Base-by-base conservation (phyloP, 2,888 invertebrate genomes). In the Diarsia brunnea region DNA sequence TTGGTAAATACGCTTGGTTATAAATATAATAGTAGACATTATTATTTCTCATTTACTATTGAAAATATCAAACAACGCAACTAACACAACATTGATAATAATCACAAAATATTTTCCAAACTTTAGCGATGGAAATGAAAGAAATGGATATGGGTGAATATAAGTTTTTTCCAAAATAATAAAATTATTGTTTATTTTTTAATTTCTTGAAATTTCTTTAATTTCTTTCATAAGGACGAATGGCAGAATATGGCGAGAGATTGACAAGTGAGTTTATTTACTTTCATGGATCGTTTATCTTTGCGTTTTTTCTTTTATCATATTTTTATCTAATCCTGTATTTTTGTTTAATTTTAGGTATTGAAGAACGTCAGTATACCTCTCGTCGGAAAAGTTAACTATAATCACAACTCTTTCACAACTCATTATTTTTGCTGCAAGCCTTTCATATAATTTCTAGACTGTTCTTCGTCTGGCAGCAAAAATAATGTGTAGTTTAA, bases 161-260 rank as follows among this genome's bases (percentile, higher is more conserved):
- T 47, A 8, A 16, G 14, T 27, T 51, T 21, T 14, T 27, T 49
- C 31, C 24, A 31, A 3, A 31, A 8, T 14, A n/a, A 14, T 38
- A 12, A n/a, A 49, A 27, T 2, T 4, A 4, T 21, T 12, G 16
- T n/a, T 16, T 51, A 53, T 27, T n/a, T 27, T 31, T n/a, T 19
- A 11, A 45, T 64, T 31, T 58, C 10, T 53, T 45, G 45, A 16
- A n/a, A 47, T 60, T 27, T 24, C 24, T 31, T n/a, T 16, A 11
- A 45, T 64, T 31, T 58, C 10, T 53, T 45, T 45, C n/a, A 31
- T 24, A 51, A 47, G 11, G 3, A 2, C 16, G 3, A 47, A 31
- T 49, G 10, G 16, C 74, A 93, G 93, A 89, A 47, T 93, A 93
- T 45, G 93, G 93, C 5, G 91, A 90, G 69, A 78, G 58, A 21